These are phyloP conservation scores for Phataginus tricuspis DNA, from an alignment of 2,797 vertebrate species.

Conservation along the genomic window DNA sequence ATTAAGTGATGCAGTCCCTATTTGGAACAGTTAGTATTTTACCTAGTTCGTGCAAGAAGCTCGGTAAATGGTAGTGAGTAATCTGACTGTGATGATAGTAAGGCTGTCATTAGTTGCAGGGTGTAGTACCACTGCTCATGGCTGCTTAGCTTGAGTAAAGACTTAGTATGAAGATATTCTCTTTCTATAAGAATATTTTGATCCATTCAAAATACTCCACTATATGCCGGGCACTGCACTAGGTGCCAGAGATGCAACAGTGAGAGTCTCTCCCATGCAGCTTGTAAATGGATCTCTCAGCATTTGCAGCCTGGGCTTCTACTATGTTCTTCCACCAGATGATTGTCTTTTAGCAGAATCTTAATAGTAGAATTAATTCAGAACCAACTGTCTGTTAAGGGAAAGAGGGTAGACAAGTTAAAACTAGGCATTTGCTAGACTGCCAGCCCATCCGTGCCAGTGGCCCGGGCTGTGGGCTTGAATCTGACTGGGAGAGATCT, in stretches of 20 bases:
- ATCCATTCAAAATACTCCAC: not conserved
- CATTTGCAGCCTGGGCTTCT: not conserved
- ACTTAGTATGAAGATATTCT: not conserved
- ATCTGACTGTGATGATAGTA: not conserved
- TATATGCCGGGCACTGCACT: not conserved
- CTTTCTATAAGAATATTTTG: not conserved
- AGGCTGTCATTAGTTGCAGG: not conserved
- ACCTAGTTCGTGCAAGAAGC: not conserved
- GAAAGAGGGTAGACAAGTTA: not conserved
- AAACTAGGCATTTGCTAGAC: not conserved
- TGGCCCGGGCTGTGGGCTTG: not conserved
- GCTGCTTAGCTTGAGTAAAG: not conserved
- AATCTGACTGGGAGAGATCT: not conserved
- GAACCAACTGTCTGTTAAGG: not conserved
- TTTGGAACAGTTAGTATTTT: not conserved
- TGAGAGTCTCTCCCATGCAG: not conserved
- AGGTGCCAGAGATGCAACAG: fast-evolving
- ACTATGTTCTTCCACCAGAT: not conserved
- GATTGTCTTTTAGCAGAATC: not conserved
- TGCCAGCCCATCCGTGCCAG: not conserved
- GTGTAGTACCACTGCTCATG: not conserved
- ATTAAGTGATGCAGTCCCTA: not conserved
- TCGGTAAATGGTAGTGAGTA: not conserved
- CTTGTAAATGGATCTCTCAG: not conserved
- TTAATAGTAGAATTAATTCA: not conserved